Evolutionary conservation across 2,113 vertebrate genomes (phyloP).

Genomic region (Phalacrocorax carbo): DNA sequence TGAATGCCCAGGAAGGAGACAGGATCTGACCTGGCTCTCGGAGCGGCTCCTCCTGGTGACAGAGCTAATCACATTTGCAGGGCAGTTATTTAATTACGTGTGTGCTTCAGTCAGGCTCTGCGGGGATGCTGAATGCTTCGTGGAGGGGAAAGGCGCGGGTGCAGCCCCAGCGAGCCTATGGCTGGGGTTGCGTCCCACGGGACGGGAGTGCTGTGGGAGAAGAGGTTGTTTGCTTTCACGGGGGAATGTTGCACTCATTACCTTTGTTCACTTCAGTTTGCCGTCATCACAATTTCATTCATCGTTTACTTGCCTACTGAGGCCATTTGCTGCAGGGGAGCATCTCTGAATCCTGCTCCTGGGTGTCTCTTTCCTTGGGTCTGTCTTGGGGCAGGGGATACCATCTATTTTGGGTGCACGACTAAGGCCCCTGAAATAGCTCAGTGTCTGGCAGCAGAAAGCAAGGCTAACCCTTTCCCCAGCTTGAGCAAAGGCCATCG

Average conservation of each 20-base stretch:
- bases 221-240: neutral
- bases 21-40: neutral
- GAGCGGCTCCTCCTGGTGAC: neutral
- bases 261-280: neutral
- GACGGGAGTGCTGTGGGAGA: neutral
- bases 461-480: neutral
- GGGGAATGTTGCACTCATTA: fast-evolving
- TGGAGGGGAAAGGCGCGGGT: fast-evolving
- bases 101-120: fast-evolving
- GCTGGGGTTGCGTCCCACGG: neutral
- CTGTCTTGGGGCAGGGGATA: neutral
- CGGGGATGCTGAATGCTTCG: neutral
- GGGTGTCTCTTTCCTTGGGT: neutral
- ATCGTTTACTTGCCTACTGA: neutral
- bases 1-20: fast-evolving
- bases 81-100: fast-evolving
- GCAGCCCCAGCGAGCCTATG: neutral
- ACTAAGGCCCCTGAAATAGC: neutral
- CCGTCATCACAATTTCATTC: neutral
- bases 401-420: neutral
- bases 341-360: neutral
- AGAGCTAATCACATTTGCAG: neutral
- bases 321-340: neutral
- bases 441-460: neutral
- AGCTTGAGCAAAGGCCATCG: neutral